Evolutionary conservation across 1,140 invertebrate genomes (phyloP).

Genomic region (Pogonus chalceus): DNA sequence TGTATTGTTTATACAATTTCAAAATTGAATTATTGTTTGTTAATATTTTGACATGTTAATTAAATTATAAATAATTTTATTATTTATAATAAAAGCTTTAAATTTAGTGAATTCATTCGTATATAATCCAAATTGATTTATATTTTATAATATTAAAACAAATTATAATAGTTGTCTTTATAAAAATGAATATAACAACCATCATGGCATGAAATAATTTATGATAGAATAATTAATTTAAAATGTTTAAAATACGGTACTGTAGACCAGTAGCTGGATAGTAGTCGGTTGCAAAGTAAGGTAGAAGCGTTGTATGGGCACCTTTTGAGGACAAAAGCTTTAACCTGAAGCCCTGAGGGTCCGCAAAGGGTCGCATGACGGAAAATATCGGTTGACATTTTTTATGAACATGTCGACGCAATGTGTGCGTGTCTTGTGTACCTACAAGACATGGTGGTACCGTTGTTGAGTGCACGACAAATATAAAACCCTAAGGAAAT

Average conservation of each 20-base stretch:
- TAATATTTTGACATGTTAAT: too few species aligned
- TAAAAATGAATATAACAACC: too few species aligned
- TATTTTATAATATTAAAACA: too few species aligned
- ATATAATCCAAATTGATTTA: too few species aligned
- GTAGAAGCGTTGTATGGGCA: slow-evolving; percentile 14
- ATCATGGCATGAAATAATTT: too few species aligned
- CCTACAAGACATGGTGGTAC: slow-evolving; percentile 12
- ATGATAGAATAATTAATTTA: slow-evolving; percentile 17
- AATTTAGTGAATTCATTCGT: too few species aligned
- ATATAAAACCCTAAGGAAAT: slow-evolving; percentile 6
- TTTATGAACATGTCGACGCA: slow-evolving; percentile 11
- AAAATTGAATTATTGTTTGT: too few species aligned
- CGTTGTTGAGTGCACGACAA: slow-evolving; percentile 17
- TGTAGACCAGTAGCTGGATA: background rate
- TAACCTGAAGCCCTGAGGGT: slow-evolving; percentile 1
- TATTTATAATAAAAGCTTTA: too few species aligned
- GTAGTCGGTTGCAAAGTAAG: background rate
- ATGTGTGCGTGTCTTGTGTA: slow-evolving; percentile 10
- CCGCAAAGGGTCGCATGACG: background rate
- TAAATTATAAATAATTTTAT: too few species aligned
- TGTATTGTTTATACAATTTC: too few species aligned
- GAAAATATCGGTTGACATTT: slow-evolving; percentile 24
- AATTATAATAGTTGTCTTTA: too few species aligned
- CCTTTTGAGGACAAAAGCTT: slow-evolving; percentile 5
- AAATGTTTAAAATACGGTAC: slow-evolving; percentile 12